These are phyloP conservation scores for Chaenocephalus aceratus DNA, from an alignment of 2,113 vertebrate species.

Conservation along the genomic window DNA sequence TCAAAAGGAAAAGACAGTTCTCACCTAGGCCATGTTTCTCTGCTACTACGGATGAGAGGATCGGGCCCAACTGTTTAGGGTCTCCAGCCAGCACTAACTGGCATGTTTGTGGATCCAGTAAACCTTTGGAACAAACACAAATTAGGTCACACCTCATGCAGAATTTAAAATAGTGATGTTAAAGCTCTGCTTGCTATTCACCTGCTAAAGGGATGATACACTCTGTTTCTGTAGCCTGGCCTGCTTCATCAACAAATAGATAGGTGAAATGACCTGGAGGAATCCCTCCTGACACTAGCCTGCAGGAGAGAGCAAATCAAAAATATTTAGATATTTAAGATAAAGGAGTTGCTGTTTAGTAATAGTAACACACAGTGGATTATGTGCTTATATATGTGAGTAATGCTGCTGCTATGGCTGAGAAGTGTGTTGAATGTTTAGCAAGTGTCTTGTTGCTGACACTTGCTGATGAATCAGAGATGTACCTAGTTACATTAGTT, in stretches of 20 bases:
- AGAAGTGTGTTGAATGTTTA: not conserved
- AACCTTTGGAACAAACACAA: slow-evolving; percentile 76
- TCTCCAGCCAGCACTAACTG: slow-evolving; percentile 93
- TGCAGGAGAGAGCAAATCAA: slow-evolving; percentile 54
- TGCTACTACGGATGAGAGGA: slow-evolving; percentile 85
- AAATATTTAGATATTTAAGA: too few relatives aligned
- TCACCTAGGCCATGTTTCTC: slow-evolving; percentile 84
- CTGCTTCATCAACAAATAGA: slow-evolving; percentile 91
- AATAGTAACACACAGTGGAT: not conserved
- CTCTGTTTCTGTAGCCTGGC: slow-evolving; percentile 88
- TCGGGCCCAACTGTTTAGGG: slow-evolving; percentile 89
- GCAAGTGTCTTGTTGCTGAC: too few relatives aligned
- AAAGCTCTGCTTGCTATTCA: slow-evolving; percentile 47
- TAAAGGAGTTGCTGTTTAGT: not conserved
- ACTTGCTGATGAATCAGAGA: too few relatives aligned
- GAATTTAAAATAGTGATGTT: not conserved
- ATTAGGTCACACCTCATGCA: not conserved
- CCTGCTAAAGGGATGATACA: slow-evolving; percentile 86
- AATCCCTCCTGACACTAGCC: slow-evolving; percentile 86
- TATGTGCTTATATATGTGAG: not conserved
- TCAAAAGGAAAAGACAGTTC: slow-evolving; percentile 20
- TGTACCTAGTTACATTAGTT: too few relatives aligned
- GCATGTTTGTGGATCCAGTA: slow-evolving; percentile 80
- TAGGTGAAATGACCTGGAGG: slow-evolving; percentile 86
- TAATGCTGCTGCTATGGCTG: not conserved